Evolutionary conservation across 2,888 invertebrate genomes (phyloP).

Genomic region (Pollenia angustigena): DNA sequence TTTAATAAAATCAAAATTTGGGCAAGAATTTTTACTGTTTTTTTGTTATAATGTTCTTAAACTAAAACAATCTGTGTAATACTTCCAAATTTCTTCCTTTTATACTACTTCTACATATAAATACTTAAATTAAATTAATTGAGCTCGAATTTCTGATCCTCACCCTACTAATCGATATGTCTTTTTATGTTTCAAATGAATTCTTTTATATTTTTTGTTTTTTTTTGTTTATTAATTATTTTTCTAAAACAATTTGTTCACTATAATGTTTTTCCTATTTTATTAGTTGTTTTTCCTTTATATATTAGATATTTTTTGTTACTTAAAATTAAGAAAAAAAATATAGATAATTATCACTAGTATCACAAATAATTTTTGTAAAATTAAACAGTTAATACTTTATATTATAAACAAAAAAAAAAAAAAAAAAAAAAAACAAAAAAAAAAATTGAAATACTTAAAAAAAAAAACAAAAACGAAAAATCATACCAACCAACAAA

Average conservation of each 20-base stretch:
- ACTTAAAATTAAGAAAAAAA: conserved; percentile 43
- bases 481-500: conserved; percentile 65
- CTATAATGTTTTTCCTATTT: conserved; percentile 24
- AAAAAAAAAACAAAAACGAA: conserved; percentile 38
- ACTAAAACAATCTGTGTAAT: neutral
- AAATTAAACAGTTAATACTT: conserved; percentile 53
- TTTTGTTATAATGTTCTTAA: neutral
- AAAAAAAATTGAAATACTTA: conserved; percentile 23
- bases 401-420: conserved; percentile 30
- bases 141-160: conserved; percentile 21
- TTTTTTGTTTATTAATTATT: conserved; percentile 2
- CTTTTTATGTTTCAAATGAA: conserved; percentile 6
- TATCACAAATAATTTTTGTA: conserved; percentile 58
- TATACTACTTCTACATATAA: too few species aligned
- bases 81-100: neutral
- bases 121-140: neutral
- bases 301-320: conserved; percentile 35
- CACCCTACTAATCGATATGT: neutral
- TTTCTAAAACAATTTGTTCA: conserved; percentile 22
- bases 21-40: too few species aligned
- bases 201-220: conserved; percentile 1
- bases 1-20: too few species aligned
- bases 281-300: neutral
- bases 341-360: conserved; percentile 3
- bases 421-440: neutral